Percentiles rank a stretch among this genome's conserved stretches.
phyloP scores from a whole-genome alignment of 2,797 vertebrate species.

The Acestrorhynchus altus region DNA sequence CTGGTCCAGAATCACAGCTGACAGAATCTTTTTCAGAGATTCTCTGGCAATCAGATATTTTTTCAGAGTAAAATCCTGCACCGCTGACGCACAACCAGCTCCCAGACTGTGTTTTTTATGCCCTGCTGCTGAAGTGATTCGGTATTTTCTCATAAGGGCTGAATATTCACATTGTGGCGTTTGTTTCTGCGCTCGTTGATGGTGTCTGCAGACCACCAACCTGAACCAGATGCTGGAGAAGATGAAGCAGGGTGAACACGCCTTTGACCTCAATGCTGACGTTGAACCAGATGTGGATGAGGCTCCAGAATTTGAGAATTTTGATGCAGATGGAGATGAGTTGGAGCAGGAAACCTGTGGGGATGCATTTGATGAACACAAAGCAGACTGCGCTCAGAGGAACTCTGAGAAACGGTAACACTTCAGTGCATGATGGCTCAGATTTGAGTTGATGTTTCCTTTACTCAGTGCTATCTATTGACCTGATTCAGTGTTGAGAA shows the following conservation, averaged over 20 bases:
- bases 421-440: too few species aligned
- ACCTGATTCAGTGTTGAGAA: too few species aligned
- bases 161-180: neutral
- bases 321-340: conserved; percentile 78
- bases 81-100: too few species aligned
- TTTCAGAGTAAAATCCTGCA: too few species aligned
- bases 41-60: too few species aligned
- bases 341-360: conserved; percentile 60
- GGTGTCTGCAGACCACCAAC: conserved; percentile 79
- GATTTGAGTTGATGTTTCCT: neutral
- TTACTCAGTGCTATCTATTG: too few species aligned
- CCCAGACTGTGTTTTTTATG: too few species aligned
- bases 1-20: too few species aligned
- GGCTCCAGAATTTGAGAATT: conserved; percentile 70
- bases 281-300: conserved; percentile 74
- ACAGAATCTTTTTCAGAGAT: too few species aligned
- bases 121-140: too few species aligned
- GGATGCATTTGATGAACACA: conserved; percentile 69
- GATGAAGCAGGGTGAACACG: conserved; percentile 87
- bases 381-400: conserved; percentile 70
- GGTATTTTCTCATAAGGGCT: neutral
- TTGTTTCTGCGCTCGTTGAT: neutral
- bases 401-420: conserved; percentile 71
- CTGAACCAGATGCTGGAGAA: conserved; percentile 89
- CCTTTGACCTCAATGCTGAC: conserved; percentile 84